Evolutionary conservation across 2,113 vertebrate species (phyloP), one percentile per base, ranked within the genome.

Genomic region (Castor canadensis): DNA sequence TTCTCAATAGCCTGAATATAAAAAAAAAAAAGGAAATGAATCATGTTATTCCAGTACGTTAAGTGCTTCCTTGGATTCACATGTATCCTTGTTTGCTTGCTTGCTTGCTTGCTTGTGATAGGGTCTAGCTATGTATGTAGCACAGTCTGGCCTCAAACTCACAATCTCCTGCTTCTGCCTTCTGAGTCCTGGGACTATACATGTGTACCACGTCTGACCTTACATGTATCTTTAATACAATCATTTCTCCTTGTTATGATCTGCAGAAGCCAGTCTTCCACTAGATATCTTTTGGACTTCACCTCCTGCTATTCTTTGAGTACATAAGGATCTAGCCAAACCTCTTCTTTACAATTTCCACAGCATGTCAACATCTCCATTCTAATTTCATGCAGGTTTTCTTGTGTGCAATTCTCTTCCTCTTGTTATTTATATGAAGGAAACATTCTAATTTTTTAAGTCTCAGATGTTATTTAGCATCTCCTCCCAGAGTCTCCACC

Each of bases 241-340:
- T 60, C 28, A 60, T 28, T 52, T 87, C 28, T 60, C 35, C 17
- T n/a, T 10, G 43, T 11, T 24, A 9, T 73, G 54, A 7, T 24
- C 0, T 19, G 1, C 6, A 24, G 56, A 54, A 38, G 11, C 54
- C 43, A 12, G 9, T 19, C 60, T 40, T 5, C 1, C 2, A 47
- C 35, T 43, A 0, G 10, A 26, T 9, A 4, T 38, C 40, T 13
- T 49, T 56, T 66, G 75, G 47, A 54, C 30, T 43, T 81, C 16
- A 35, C 19, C 4, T 28, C 38, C 24, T 67, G 17, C 40, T 8
- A 12, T 9, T 67, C 35, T 62, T 40, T 10, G 6, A 43, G 35
- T 66, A 24, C 13, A 0, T 9, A 0, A 0, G 17, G 62, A 26
- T 12, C 52, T 28, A 87, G 52, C 24, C n/a, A 52, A 43, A 24